Conservation (phyloP, 2,113 vertebrate genomes). For the Pomatorhinus ruficollis region DNA sequence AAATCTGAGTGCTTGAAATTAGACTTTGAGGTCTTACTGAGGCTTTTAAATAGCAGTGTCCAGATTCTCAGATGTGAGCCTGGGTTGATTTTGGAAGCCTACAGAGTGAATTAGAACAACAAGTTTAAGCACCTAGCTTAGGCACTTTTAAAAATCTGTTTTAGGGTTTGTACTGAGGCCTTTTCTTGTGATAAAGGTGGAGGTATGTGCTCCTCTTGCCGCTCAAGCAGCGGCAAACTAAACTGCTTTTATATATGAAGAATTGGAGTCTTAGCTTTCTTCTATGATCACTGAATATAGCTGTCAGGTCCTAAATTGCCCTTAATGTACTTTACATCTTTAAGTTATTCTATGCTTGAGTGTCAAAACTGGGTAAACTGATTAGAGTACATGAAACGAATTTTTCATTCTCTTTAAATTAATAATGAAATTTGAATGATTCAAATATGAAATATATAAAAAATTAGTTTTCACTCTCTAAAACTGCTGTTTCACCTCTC, state of each 20-base stretch:
- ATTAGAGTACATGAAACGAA: rapidly evolving
- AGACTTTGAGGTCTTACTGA: neutral
- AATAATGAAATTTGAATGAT: neutral
- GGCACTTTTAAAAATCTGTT: neutral
- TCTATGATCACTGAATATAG: neutral
- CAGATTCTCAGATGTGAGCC: neutral
- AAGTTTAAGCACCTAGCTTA: neutral
- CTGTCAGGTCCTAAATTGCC: neutral
- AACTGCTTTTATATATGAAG: neutral
- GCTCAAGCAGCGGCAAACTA: neutral
- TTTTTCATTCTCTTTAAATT: neutral
- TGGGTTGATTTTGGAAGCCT: neutral
- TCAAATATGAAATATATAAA: neutral
- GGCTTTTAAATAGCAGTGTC: conserved; percentile 12
- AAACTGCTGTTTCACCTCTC: neutral
- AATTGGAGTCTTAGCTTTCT: neutral
- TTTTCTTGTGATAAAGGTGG: neutral
- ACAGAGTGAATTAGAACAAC: neutral
- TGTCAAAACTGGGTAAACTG: neutral
- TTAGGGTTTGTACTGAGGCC: neutral
- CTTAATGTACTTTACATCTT: neutral
- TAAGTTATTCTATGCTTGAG: neutral
- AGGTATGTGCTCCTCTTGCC: rapidly evolving
- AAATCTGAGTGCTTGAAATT: conserved; percentile 29
- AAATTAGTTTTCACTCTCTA: neutral